A percentile compares a stretch with the other conserved stretches of the same genome.
phyloP scores from a whole-genome alignment of 2,113 vertebrate species.

The Nycticebus coucang region DNA sequence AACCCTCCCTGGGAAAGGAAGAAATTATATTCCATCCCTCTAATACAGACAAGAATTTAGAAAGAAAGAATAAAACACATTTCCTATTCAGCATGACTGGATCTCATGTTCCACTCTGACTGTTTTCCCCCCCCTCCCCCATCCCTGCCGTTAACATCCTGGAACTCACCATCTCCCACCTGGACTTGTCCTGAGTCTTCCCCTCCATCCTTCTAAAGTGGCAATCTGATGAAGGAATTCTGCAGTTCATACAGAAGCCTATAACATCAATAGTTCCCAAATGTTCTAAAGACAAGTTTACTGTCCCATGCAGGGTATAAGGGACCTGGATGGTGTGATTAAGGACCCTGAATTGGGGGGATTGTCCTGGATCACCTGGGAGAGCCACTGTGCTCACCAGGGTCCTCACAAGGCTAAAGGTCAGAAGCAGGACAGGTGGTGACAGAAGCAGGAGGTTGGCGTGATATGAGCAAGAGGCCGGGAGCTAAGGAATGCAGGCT shows the following conservation, averaged over 20 bases:
- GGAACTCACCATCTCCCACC: background rate
- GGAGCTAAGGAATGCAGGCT: background rate
- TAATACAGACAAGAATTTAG: background rate
- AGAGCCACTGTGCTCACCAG: background rate
- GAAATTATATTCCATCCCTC: background rate
- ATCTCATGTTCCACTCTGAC: background rate
- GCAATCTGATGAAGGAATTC: background rate
- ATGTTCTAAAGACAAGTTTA: background rate
- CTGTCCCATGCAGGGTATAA: background rate
- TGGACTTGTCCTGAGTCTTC: background rate
- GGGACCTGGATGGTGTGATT: background rate
- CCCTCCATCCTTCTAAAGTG: background rate
- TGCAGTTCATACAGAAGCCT: background rate
- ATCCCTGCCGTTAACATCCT: background rate
- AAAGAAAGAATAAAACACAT: background rate
- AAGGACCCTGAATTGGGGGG: background rate
- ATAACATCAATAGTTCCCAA: background rate
- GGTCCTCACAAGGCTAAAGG: background rate
- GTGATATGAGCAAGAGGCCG: background rate
- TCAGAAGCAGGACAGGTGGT: background rate
- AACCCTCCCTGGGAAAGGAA: background rate
- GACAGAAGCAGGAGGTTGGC: background rate
- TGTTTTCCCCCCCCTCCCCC: background rate
- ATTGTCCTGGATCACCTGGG: background rate
- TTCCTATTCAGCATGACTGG: background rate